phyloP scores from a whole-genome alignment of 2,888 invertebrate species.

The Blera fallax region DNA sequence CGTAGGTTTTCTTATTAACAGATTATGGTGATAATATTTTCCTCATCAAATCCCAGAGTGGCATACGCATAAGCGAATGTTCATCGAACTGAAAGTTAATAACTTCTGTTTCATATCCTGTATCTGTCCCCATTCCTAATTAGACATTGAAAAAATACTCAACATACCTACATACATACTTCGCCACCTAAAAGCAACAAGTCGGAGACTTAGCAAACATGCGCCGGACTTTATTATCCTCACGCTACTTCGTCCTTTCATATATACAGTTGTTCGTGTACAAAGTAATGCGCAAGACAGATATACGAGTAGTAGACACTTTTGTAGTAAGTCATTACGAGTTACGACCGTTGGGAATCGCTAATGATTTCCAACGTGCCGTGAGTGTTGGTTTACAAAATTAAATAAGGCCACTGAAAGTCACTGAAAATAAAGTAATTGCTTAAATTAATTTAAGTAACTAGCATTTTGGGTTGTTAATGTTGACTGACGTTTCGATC shows the following conservation, averaged over 20 bases:
- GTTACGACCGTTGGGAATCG: not conserved
- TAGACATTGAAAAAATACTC: not conserved
- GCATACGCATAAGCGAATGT: too few species aligned
- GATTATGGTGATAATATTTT: too few species aligned
- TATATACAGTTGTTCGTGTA: not conserved
- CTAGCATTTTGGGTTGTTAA: not conserved
- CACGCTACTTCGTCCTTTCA: not conserved
- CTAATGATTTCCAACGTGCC: not conserved
- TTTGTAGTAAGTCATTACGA: not conserved
- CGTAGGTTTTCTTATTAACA: too few species aligned
- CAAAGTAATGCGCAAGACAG: not conserved
- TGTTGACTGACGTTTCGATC: not conserved
- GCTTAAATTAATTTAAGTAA: not conserved
- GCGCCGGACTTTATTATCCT: not conserved
- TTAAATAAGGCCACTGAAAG: not conserved
- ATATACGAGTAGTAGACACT: not conserved
- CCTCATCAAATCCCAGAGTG: too few species aligned
- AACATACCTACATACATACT: not conserved
- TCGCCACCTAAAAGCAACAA: not conserved
- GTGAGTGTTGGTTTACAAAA: not conserved
- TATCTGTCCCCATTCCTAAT: not conserved
- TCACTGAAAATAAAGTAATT: not conserved
- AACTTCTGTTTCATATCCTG: too few species aligned
- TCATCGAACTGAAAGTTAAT: too few species aligned
- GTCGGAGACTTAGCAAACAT: not conserved